Evolutionary conservation across 2,797 vertebrate genomes (phyloP).

Genomic region (Denticeps clupeoides): DNA sequence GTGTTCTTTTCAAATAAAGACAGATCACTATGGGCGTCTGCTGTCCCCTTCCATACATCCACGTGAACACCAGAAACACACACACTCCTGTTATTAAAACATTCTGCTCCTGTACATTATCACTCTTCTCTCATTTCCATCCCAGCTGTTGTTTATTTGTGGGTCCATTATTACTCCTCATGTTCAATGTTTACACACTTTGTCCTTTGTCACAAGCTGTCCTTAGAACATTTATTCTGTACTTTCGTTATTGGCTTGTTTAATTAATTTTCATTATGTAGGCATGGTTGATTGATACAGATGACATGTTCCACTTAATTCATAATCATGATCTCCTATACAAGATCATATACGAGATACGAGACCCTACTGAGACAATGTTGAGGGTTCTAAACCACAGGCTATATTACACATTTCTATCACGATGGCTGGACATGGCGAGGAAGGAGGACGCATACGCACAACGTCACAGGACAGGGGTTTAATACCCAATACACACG

Average conservation of each 20-base stretch:
- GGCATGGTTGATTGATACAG: too few species aligned
- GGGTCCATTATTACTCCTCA: constrained; percentile 22
- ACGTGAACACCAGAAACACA: neutral
- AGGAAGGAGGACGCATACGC: too few species aligned
- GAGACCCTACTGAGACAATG: too few species aligned
- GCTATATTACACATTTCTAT: too few species aligned
- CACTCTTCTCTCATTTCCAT: neutral
- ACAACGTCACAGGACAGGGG: too few species aligned
- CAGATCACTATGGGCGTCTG: constrained; percentile 12
- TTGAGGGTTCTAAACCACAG: too few species aligned
- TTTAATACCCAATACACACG: too few species aligned
- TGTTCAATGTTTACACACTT: constrained; percentile 25
- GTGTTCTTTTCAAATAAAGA: constrained; percentile 28
- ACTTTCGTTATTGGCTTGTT: neutral
- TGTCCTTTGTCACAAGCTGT: constrained; percentile 14
- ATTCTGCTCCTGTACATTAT: neutral
- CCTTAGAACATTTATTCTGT: constrained; percentile 10
- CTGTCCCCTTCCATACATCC: constrained; percentile 7
- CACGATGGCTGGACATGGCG: too few species aligned
- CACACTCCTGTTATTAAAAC: neutral
- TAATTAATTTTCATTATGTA: too few species aligned
- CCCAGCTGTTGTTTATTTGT: constrained; percentile 10
- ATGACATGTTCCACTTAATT: too few species aligned
- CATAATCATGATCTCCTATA: too few species aligned
- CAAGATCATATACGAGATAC: too few species aligned